A percentile compares a stretch with the other conserved stretches of the same genome.
phyloP scores from a whole-genome alignment of 2,797 vertebrate genomes.

The Simalia tracyae region DNA sequence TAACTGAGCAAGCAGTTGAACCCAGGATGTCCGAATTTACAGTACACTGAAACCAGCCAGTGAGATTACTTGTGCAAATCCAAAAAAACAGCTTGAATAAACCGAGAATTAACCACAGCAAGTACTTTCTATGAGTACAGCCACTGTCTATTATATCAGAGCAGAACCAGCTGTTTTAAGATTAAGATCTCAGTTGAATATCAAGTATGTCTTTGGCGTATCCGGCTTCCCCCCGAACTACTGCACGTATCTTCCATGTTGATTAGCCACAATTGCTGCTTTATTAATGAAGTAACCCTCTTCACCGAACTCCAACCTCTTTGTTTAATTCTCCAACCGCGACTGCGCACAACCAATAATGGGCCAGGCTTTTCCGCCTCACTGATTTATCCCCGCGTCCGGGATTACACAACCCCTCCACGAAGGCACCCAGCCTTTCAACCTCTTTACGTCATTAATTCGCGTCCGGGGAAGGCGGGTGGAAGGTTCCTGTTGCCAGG shows the following conservation, averaged over 20 bases:
- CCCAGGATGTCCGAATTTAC: not conserved
- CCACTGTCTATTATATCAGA: not conserved
- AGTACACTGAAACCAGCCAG: not conserved
- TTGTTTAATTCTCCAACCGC: not conserved
- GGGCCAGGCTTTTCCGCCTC: not conserved
- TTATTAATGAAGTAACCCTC: not conserved
- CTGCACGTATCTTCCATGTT: not conserved
- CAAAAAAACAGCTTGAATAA: not conserved
- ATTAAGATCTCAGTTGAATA: not conserved
- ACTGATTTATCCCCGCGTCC: conserved; percentile 18
- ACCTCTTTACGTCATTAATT: not conserved
- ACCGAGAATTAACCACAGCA: not conserved
- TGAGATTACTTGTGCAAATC: not conserved
- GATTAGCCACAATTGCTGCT: not conserved
- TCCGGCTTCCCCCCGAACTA: not conserved
- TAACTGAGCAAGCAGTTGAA: not conserved
- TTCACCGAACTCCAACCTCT: not conserved
- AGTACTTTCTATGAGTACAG: not conserved
- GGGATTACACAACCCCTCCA: conserved; percentile 12
- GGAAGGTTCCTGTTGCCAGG: conserved; percentile 24
- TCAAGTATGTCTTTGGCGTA: not conserved
- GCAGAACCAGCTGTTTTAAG: not conserved
- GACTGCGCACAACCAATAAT: fast-evolving
- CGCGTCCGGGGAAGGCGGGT: not conserved
- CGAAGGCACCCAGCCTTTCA: conserved; percentile 19